Conservation (phyloP, 1,140 invertebrate genomes). For the Leguminivora glycinivorella region DNA sequence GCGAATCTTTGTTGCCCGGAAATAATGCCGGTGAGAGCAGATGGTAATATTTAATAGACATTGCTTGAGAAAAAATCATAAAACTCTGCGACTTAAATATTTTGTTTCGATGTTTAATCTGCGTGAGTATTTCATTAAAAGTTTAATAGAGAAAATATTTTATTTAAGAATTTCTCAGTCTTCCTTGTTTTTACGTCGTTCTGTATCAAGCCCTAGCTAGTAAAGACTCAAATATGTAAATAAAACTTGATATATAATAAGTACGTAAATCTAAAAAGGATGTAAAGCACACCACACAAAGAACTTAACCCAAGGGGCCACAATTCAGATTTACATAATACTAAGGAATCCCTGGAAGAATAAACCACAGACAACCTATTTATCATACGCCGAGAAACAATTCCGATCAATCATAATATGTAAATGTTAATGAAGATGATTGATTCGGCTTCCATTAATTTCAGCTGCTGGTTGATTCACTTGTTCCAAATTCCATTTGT, state of each 20-base stretch:
- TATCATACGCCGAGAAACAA: background rate
- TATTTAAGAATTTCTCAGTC: background rate
- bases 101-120: background rate
- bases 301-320: too few relatives aligned
- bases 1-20: constrained; percentile 45
- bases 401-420: background rate
- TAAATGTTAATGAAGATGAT: constrained; percentile 20
- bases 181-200: background rate
- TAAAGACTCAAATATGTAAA: too few relatives aligned
- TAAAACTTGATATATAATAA: too few relatives aligned
- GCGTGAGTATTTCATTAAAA: background rate
- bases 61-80: constrained; percentile 15
- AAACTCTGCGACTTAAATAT: background rate
- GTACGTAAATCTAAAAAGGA: too few relatives aligned
- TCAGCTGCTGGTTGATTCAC: background rate
- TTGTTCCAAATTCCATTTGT: constrained; percentile 5
- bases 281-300: too few relatives aligned
- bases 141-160: background rate
- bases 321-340: too few relatives aligned
- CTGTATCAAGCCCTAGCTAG: background rate
- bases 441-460: background rate
- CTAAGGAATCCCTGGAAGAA: background rate
- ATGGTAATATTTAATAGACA: constrained; percentile 41
- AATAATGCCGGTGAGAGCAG: constrained; percentile 47
- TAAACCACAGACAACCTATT: background rate